Base-by-base conservation (phyloP, 1,140 invertebrate species). In the Xylocopa sonorina region DNA sequence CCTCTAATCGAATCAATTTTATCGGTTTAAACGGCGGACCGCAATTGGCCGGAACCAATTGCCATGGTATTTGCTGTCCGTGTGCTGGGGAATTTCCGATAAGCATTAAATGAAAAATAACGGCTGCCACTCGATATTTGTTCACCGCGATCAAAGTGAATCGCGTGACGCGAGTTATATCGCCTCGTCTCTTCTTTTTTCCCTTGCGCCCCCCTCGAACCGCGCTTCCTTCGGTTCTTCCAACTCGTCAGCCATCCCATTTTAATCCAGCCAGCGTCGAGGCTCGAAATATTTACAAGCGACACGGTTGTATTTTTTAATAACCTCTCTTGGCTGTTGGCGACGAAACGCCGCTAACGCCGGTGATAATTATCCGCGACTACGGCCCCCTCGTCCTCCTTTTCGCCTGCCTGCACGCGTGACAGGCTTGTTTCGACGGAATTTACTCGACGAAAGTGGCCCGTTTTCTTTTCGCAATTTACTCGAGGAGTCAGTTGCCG, bases 41-140 rank as follows among this genome's bases (percentile, higher is more conserved):
- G 66, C 75, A 78, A 78, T 78, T 78, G 75, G 43, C 55, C 41
- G 75, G 66, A 78, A 78, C 66, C 75, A 46, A 78, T 78, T 78
- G 75, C 27, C 55, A 78, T 55, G 43, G 24, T 78, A 78, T 78
- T 78, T 78, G 75, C 75, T 60, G 75, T 41, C 32, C 53, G 46
- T 34, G n/a, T n/a, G n/a, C n/a, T n/a, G n/a, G 55, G 43, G 75
- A 78, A 41, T 51, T 60, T 41, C 67, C 66, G 75, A 78, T 78
- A 78, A 78, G 75, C 75, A 78, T 60, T 71, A 50, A 78, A 78
- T 78, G 75, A 78, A 78, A 78, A 78, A 78, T 78, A 71, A 71
- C 75, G 43, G 51, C 16, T 21, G 21, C 51, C 10, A 21, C 12
- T n/a, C 6, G 18, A 46, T 62, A 60, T 78, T 71, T 71, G 55